Evolutionary conservation across 2,797 vertebrate genomes (phyloP).

Genomic region (Silurus aristotelis): DNA sequence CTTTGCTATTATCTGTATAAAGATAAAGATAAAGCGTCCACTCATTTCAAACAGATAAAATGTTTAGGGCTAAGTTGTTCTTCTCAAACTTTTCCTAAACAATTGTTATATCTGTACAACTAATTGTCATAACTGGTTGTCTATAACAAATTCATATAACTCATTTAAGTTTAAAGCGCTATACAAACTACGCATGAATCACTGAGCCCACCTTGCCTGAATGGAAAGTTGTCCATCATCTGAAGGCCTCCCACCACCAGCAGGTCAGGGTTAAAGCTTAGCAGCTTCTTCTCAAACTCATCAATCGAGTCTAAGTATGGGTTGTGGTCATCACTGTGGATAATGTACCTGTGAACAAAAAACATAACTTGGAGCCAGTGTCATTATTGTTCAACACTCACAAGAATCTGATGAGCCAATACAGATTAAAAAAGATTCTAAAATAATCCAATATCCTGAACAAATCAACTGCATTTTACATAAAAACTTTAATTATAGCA

Average conservation of each 20-base stretch:
- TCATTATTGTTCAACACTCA: neutral
- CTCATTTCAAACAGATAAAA: no score
- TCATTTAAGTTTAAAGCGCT: no score
- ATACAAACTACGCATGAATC: neutral
- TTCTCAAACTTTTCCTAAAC: no score
- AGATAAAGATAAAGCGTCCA: neutral
- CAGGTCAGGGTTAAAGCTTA: conserved; percentile 74
- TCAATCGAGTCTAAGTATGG: conserved; percentile 81
- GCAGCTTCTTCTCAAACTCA: conserved; percentile 75
- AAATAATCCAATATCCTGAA: neutral
- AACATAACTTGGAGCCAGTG: neutral
- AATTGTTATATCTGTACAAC: no score
- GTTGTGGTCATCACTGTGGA: conserved; percentile 84
- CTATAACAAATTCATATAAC: no score
- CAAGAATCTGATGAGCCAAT: neutral
- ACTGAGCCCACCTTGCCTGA: conserved; percentile 69
- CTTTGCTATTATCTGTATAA: neutral
- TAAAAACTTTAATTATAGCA: neutral
- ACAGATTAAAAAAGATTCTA: neutral
- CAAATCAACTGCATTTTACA: neutral
- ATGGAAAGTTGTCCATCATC: conserved; percentile 88
- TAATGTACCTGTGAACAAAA: conserved; percentile 74
- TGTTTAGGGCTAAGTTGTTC: no score
- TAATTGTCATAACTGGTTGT: no score
- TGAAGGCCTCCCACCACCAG: conserved; percentile 82